phyloP scores from a whole-genome alignment of 2,888 invertebrate genomes.

The Cryptus armator region DNA sequence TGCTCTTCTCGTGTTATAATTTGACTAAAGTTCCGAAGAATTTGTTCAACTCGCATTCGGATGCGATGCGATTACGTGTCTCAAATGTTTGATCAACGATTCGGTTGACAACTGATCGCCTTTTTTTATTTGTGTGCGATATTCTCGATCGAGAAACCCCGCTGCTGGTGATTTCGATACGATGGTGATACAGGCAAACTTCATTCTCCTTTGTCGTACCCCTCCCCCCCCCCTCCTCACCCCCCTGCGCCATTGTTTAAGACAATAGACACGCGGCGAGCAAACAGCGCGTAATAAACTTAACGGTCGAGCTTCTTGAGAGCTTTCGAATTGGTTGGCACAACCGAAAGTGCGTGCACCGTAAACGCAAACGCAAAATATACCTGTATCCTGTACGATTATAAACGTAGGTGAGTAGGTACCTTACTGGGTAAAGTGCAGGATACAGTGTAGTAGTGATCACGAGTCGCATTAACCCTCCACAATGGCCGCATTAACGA shows the following conservation, averaged over 20 bases:
- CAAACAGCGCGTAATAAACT: constrained; percentile 31
- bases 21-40: no score
- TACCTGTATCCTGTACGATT: background rate
- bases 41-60: no score
- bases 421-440: constrained; percentile 6
- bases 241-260: background rate
- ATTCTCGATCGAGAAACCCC: background rate
- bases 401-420: background rate
- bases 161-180: background rate
- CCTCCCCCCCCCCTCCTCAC: background rate
- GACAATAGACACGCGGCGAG: background rate
- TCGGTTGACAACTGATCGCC: background rate
- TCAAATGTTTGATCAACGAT: background rate
- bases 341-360: background rate
- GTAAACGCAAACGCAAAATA: background rate
- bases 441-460: constrained; percentile 54
- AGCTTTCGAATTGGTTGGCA: constrained; percentile 30
- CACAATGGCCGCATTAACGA: constrained; percentile 72
- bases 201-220: background rate
- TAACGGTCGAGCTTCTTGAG: constrained; percentile 30
- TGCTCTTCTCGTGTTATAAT: no score
- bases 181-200: background rate
- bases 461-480: constrained; percentile 73
- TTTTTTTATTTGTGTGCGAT: background rate
- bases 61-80: background rate